A percentile compares a stretch with the other conserved stretches of the same genome.
phyloP scores from a whole-genome alignment of 2,113 vertebrate species.

The Connochaetes taurinus region DNA sequence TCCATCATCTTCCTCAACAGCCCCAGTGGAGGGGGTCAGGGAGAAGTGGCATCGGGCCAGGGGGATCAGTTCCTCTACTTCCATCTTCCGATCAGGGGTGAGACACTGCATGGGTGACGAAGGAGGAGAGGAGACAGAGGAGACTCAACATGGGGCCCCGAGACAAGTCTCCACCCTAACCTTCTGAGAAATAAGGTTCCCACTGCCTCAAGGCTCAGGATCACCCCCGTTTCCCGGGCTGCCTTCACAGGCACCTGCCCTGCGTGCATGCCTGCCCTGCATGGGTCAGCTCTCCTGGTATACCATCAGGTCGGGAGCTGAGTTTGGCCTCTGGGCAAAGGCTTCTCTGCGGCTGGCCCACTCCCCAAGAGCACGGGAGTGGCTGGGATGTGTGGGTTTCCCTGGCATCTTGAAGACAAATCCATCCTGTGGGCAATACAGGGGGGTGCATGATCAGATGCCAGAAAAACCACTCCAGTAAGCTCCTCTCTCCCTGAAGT shows the following conservation, averaged over 20 bases:
- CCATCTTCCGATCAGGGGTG: constrained; percentile 67
- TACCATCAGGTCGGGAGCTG: constrained; percentile 90
- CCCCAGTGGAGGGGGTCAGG: constrained; percentile 66
- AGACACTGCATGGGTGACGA: constrained; percentile 13
- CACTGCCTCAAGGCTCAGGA: not conserved
- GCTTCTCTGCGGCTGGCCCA: constrained; percentile 72
- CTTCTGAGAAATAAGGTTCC: not conserved
- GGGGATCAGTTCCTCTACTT: constrained; percentile 77
- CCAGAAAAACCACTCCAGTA: not conserved
- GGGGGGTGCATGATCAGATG: not conserved
- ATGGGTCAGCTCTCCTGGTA: not conserved
- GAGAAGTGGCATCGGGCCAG: constrained; percentile 76
- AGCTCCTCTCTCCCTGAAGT: not conserved
- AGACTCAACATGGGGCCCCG: not conserved
- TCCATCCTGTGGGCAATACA: constrained; percentile 76
- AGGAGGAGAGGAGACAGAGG: too few species aligned
- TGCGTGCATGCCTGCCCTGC: not conserved
- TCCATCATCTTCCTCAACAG: constrained; percentile 84
- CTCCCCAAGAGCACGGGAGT: constrained; percentile 53
- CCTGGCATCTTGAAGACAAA: constrained; percentile 90
- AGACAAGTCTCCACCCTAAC: not conserved
- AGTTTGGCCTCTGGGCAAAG: constrained; percentile 83
- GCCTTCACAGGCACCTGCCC: not conserved
- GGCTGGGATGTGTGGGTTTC: constrained; percentile 73
- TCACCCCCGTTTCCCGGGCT: not conserved